Evolutionary conservation across 2,113 vertebrate genomes (phyloP).

Genomic region (Shinisaurus crocodilurus): DNA sequence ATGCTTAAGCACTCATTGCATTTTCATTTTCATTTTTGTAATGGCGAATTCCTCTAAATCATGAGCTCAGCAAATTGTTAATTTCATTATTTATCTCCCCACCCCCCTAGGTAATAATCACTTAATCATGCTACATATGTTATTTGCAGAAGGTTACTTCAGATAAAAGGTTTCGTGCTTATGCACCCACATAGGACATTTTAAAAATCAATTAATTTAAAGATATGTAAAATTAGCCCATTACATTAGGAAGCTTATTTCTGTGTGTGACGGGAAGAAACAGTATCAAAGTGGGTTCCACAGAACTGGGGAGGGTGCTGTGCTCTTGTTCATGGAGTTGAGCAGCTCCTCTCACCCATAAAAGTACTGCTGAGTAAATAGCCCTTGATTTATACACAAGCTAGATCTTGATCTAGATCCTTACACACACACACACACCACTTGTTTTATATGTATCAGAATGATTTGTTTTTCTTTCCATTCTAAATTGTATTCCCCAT

Average conservation of each 20-base stretch:
- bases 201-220: neutral
- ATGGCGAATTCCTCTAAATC: conserved; percentile 42
- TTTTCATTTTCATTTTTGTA: conserved; percentile 56
- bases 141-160: conserved; percentile 9
- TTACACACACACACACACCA: neutral
- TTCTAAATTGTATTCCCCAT: neutral
- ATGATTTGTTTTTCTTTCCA: neutral
- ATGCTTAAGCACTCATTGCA: conserved; percentile 48
- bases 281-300: neutral
- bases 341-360: neutral
- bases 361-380: neutral
- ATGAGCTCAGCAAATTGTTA: conserved; percentile 11
- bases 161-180: conserved; percentile 14
- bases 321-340: neutral
- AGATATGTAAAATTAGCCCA: neutral
- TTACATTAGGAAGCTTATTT: neutral
- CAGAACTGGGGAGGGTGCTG: too few relatives aligned
- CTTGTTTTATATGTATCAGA: neutral
- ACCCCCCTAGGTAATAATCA: neutral
- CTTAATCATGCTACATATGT: neutral
- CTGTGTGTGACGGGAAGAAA: neutral
- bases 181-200: conserved; percentile 1
- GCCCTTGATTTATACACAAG: neutral
- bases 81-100: neutral
- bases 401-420: neutral